Evolutionary conservation across 2,797 vertebrate genomes (phyloP), one percentile per base, ranked within the genome.

Genomic region (Anomalospiza imberbis): DNA sequence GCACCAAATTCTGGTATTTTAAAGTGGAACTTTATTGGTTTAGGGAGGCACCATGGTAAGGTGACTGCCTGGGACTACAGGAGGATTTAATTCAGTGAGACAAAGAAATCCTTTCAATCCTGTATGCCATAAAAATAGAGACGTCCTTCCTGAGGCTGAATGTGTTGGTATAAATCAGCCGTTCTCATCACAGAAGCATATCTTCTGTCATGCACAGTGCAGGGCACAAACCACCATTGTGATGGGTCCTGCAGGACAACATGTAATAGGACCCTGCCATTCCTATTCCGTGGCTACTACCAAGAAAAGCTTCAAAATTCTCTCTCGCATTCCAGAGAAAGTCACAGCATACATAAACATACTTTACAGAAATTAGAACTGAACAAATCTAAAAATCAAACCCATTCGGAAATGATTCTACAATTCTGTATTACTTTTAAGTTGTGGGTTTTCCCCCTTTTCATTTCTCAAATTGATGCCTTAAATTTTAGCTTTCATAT

Each of bases 31-130:
- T 93, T 88, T 91, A 88, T 82, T 72, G 54, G 38, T 84, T 94
- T 90, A 55, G 51, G 24, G 36, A 96, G 45, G 44, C 44, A 86
- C 53, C 5, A 2, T 84, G 55, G 58, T 80, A 48, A 86, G 61
- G 73, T 76, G 78, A 60, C 67, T 90, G 58, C 53, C 60, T 88
- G 71, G 22, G 66, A 86, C 80, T 70, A 55, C 47, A 72, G 36
- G 17, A 65, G 60, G 55, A 53, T 50, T 94, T 94, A 94, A 94
- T 66, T 91, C 94, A 90, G 38, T 48, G 40, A 88, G 70, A 93
- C 75, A 91, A 34, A 85, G 55, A 91, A 91, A 94, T 92, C 53
- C 60, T 91, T 95, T 91, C 77, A 94, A n/a, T 87, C 90, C 48
- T 68, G 26, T 79, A 38, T 34, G 77, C 94, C 74, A 89, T 89